phyloP scores from a whole-genome alignment of 2,113 vertebrate species.

The Balaeniceps rex region DNA sequence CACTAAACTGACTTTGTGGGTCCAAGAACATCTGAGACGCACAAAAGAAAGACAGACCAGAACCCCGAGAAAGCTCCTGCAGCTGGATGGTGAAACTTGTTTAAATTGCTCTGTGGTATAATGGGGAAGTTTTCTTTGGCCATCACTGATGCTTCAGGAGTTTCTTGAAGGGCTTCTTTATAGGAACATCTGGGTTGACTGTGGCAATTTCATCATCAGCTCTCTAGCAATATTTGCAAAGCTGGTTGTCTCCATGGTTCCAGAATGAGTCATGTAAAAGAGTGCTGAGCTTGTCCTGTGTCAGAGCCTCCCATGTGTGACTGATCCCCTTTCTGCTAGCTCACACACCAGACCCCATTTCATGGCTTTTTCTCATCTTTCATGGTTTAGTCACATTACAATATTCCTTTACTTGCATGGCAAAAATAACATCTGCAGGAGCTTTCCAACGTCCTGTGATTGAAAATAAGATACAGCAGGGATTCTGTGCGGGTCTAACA shows the following conservation, averaged over 20 bases:
- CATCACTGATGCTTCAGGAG: neutral
- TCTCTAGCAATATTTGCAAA: slow-evolving; percentile 36
- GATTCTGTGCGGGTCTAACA: slow-evolving; percentile 41
- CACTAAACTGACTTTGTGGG: neutral
- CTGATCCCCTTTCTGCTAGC: slow-evolving; percentile 27
- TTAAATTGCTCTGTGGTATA: slow-evolving; percentile 7
- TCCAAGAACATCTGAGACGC: neutral
- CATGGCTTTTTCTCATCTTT: slow-evolving; percentile 62
- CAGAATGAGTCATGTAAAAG: slow-evolving; percentile 10
- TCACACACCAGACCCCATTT: slow-evolving; percentile 44
- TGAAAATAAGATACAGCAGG: slow-evolving; percentile 56
- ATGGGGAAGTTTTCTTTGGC: slow-evolving; percentile 43
- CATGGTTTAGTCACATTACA: slow-evolving; percentile 55
- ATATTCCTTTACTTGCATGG: slow-evolving; percentile 54
- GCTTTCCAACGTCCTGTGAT: slow-evolving; percentile 39
- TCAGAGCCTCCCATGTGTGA: slow-evolving; percentile 15
- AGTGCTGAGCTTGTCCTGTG: slow-evolving; percentile 13
- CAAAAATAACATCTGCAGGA: slow-evolving; percentile 61
- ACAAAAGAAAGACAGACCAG: neutral
- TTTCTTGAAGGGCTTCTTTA: slow-evolving; percentile 47
- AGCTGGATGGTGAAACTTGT: neutral
- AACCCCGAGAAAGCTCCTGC: neutral
- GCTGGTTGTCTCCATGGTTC: neutral
- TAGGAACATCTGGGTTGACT: neutral
- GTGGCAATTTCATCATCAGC: neutral